Base-by-base conservation (phyloP, 1,140 invertebrate species). In the Drosophila truncata region DNA sequence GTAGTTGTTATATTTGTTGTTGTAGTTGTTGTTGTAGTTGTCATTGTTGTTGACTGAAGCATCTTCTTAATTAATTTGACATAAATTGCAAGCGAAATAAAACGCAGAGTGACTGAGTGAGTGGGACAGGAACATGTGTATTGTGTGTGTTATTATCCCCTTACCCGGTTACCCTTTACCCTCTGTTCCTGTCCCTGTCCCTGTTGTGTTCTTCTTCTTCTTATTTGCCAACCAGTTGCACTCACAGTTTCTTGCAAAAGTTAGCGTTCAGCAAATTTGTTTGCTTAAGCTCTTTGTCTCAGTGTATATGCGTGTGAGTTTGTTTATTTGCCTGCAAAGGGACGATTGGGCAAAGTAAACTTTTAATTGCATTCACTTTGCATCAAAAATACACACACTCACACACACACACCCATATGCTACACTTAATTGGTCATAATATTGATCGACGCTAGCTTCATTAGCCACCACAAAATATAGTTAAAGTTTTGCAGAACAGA, bases 1-100 rank as follows among this genome's bases (percentile, higher is more conserved):
- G 13, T 35, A 14, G 33, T 14, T 13, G 33, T 13, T 35, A 13
- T 35, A 35, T 2, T 35, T 35, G 4, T 37, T 18, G 3, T 4
- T 41, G 39, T 8, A 37, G 8, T 29, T 29, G 14, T 37, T 37
- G 35, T 16, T 10, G 31, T 33, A 33, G 16, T 42, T 33, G 29
- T 4, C 6, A 1, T 50, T 61, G 44, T 49, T 47, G 42, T 57
- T 72, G 29, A 49, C 41, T 82, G 62, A 44, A 63, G 78, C 76
- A 83, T 70, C 71, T 69, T 87, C 80, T 78, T 87, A 88, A 87
- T 87, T 87, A 87, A 87, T 88, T 87, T 87, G 83, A 87, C 83
- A 87, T 87, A 87, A 80, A 88, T 87, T 88, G 76, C 78, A 65
- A 62, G 69, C 73, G 71, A 57, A 64, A 59, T 64, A 80, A 60